These are phyloP conservation scores for Ophiothrix spiculata DNA, from an alignment of 35 echinoderm and acorn worm genomes.

Conservation along the genomic window DNA sequence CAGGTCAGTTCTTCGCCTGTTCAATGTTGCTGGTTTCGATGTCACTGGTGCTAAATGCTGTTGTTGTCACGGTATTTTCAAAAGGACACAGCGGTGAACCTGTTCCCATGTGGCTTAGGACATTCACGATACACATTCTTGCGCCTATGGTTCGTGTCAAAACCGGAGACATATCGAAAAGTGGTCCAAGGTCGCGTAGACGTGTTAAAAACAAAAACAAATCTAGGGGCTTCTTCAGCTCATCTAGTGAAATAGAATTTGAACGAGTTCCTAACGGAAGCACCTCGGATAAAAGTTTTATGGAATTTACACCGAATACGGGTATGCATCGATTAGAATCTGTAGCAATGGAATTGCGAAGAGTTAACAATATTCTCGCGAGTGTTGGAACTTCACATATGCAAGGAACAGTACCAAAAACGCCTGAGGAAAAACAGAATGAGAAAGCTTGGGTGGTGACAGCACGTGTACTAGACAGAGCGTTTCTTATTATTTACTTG, in stretches of 20 bases:
- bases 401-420: background rate
- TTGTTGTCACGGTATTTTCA: slow-evolving; percentile 75
- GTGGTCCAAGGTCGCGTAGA: background rate
- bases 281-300: slow-evolving; percentile 1
- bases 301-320: slow-evolving; percentile 35
- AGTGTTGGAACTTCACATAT: slow-evolving; percentile 35
- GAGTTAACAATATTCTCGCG: slow-evolving; percentile 71
- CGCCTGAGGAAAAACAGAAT: slow-evolving; percentile 30
- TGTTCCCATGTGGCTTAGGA: slow-evolving; percentile 51
- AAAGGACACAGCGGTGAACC: slow-evolving; percentile 49
- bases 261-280: slow-evolving; percentile 5
- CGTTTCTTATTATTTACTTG: slow-evolving; percentile 74
- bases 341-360: slow-evolving; percentile 54
- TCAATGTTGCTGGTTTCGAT: slow-evolving; percentile 79
- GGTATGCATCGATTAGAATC: slow-evolving; percentile 48
- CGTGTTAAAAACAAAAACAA: slow-evolving; percentile 22
- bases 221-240: slow-evolving; percentile 8
- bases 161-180: slow-evolving; percentile 23
- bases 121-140: slow-evolving; percentile 30
- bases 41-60: slow-evolving; percentile 78
- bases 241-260: slow-evolving; percentile 5
- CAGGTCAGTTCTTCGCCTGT: slow-evolving; percentile 85
- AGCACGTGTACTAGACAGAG: slow-evolving; percentile 76
- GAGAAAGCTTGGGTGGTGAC: slow-evolving; percentile 61
- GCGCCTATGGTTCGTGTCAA: slow-evolving; percentile 63